Conservation (phyloP, 2,888 invertebrate genomes). For the Notocelia uddmanniana region DNA sequence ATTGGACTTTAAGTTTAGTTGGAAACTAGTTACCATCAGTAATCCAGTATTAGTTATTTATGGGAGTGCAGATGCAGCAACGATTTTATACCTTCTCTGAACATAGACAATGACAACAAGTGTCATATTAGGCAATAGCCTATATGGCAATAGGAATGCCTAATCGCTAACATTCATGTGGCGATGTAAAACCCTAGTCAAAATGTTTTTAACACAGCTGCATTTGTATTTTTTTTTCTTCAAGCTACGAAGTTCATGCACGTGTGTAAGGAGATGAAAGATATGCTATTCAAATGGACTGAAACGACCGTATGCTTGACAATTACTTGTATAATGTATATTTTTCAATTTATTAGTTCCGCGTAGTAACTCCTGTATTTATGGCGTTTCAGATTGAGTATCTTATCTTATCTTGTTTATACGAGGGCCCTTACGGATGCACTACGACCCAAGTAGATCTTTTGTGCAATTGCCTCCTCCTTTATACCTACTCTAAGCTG, state of each 20-base stretch:
- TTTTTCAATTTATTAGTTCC: too few relatives aligned
- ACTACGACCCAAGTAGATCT: too few relatives aligned
- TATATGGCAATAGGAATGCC: too few relatives aligned
- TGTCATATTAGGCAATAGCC: not conserved
- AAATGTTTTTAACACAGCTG: not conserved
- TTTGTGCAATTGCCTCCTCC: too few relatives aligned
- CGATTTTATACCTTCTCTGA: not conserved
- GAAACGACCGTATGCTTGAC: not conserved
- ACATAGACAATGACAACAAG: not conserved
- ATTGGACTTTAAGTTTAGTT: not conserved
- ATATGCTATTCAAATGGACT: not conserved
- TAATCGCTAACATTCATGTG: too few relatives aligned
- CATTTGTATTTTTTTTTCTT: not conserved
- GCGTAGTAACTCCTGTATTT: too few relatives aligned
- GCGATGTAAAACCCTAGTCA: too few relatives aligned
- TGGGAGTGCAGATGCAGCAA: constrained; percentile 18
- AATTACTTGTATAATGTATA: too few relatives aligned
- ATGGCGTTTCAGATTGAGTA: too few relatives aligned
- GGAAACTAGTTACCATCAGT: not conserved
- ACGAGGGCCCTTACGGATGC: too few relatives aligned
- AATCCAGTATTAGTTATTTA: not conserved
- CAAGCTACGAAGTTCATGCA: not conserved
- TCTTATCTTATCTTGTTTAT: too few relatives aligned
- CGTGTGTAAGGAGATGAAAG: not conserved
- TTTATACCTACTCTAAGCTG: too few relatives aligned